Percentiles rank a stretch among this genome's conserved stretches.
Evolutionary conservation across 2,113 vertebrate genomes (phyloP).

Genomic region (Tetrax tetrax): DNA sequence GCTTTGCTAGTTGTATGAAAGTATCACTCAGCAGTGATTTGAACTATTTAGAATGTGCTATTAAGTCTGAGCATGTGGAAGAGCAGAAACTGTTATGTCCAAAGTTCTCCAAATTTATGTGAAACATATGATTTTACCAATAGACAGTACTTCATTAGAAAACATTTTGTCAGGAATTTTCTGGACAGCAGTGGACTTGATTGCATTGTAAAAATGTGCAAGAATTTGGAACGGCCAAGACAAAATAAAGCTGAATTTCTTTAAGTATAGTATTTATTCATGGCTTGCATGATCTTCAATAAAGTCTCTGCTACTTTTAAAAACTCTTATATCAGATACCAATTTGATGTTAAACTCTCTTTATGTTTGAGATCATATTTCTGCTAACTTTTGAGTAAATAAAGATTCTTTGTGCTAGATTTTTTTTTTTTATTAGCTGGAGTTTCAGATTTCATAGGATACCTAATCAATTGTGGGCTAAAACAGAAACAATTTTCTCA

Average conservation of each 20-base stretch:
- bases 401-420: neutral
- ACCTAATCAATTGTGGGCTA: neutral
- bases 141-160: neutral
- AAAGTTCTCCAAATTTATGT: neutral
- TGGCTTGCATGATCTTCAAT: neutral
- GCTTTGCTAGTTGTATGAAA: neutral
- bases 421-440: neutral
- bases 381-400: neutral
- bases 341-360: neutral
- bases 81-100: neutral
- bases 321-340: neutral
- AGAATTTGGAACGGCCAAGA: neutral
- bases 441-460: neutral
- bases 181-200: neutral
- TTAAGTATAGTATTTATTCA: neutral
- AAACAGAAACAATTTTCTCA: neutral
- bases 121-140: neutral
- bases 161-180: neutral
- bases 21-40: neutral
- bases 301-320: neutral
- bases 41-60: neutral
- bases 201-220: neutral
- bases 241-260: neutral
- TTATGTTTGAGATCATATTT: neutral
- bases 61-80: neutral